Conservation (phyloP, 1,140 invertebrate genomes). For the Hetaerina americana region DNA sequence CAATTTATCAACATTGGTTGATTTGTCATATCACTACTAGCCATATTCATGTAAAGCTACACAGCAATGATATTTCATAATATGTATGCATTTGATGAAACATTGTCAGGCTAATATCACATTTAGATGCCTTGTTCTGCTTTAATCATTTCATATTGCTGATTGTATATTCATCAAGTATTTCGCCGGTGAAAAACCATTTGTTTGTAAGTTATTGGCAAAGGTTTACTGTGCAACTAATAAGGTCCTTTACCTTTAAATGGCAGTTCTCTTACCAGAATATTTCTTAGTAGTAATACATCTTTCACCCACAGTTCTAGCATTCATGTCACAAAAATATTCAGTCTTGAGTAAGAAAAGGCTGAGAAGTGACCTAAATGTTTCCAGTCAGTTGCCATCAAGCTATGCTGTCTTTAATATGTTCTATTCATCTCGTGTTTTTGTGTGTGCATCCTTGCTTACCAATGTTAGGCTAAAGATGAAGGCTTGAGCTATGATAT, state of each 20-base stretch:
- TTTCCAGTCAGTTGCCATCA: background rate
- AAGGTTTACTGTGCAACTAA: background rate
- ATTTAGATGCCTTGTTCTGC: background rate
- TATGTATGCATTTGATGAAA: too few relatives aligned
- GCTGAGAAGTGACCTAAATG: background rate
- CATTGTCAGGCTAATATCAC: background rate
- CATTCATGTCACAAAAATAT: background rate
- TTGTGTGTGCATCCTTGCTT: background rate
- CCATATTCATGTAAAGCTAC: background rate
- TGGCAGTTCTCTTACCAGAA: background rate
- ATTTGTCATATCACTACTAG: background rate
- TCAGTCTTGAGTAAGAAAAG: background rate
- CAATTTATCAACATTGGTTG: background rate
- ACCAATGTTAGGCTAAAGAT: background rate
- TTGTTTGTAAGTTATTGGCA: background rate
- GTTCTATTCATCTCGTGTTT: background rate
- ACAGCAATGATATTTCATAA: background rate
- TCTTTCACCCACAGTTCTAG: background rate
- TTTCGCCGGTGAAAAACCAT: background rate
- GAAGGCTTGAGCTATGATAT: background rate
- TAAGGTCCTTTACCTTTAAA: background rate
- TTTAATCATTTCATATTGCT: background rate
- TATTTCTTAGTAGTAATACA: background rate
- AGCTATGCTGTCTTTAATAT: background rate
- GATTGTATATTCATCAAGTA: background rate